Evolutionary conservation across 2,113 vertebrate genomes (phyloP).

Genomic region (Bubo bubo): DNA sequence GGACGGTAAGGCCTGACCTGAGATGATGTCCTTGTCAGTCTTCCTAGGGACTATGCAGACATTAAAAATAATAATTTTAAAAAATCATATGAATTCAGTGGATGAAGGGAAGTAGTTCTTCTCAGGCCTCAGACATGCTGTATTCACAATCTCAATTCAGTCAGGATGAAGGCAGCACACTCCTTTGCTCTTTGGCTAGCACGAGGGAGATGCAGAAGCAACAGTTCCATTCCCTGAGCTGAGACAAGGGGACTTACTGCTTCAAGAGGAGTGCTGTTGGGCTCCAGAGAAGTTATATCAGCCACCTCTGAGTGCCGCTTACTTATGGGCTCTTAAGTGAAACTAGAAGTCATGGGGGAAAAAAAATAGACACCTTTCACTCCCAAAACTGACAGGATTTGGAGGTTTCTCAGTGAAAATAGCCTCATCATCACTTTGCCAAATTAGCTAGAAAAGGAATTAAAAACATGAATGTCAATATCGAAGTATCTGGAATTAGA

Average conservation of each 20-base stretch:
- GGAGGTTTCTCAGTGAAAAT: neutral
- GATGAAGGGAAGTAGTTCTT: neutral
- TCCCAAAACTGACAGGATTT: neutral
- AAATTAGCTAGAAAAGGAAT: neutral
- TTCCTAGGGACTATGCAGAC: neutral
- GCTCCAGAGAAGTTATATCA: conserved; percentile 8
- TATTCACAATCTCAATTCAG: neutral
- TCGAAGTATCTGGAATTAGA: neutral
- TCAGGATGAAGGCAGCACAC: neutral
- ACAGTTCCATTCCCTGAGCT: neutral
- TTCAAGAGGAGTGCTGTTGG: neutral
- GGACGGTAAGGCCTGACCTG: neutral
- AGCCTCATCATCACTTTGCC: neutral
- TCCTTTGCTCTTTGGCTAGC: neutral
- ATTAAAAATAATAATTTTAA: neutral
- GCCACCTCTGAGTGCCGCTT: neutral
- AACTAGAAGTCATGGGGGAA: neutral
- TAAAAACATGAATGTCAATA: neutral
- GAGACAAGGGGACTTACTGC: neutral
- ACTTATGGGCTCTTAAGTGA: neutral
- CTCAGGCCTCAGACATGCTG: neutral
- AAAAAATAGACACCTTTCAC: neutral
- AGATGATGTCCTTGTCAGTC: neutral
- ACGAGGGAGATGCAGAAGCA: neutral
- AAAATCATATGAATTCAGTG: neutral